Conservation (phyloP, 2,113 vertebrate species). For the Cavia porcellus region DNA sequence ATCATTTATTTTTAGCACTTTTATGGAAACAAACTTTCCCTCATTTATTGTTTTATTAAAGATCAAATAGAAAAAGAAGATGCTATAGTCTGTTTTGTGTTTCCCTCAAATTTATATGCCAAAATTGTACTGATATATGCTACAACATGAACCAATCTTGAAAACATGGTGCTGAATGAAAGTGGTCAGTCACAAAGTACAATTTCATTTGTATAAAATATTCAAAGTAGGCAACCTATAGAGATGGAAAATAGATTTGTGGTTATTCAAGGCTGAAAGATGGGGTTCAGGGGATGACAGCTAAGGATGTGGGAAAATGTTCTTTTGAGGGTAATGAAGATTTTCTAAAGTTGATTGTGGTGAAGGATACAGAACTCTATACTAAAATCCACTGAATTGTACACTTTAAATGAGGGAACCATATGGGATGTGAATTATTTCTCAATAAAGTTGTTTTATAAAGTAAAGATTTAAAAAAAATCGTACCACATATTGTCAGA, state of each 20-base stretch:
- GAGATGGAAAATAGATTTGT: neutral
- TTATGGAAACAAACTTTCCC: neutral
- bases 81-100: neutral
- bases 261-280: neutral
- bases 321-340: neutral
- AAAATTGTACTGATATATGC: neutral
- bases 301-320: neutral
- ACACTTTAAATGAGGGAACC: neutral
- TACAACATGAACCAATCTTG: neutral
- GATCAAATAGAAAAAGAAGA: neutral
- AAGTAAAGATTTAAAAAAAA: constrained; percentile 27
- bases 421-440: neutral
- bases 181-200: neutral
- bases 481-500: neutral
- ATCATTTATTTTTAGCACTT: constrained; percentile 23
- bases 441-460: constrained; percentile 37
- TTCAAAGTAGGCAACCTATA: neutral
- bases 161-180: neutral
- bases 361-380: neutral
- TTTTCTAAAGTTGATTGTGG: neutral
- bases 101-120: neutral
- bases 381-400: neutral
- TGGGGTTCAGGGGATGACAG: neutral
- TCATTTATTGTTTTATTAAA: neutral
- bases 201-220: neutral